Evolutionary conservation across 1,140 invertebrate species (phyloP).

Genomic region (Probaryconus sp.): DNA sequence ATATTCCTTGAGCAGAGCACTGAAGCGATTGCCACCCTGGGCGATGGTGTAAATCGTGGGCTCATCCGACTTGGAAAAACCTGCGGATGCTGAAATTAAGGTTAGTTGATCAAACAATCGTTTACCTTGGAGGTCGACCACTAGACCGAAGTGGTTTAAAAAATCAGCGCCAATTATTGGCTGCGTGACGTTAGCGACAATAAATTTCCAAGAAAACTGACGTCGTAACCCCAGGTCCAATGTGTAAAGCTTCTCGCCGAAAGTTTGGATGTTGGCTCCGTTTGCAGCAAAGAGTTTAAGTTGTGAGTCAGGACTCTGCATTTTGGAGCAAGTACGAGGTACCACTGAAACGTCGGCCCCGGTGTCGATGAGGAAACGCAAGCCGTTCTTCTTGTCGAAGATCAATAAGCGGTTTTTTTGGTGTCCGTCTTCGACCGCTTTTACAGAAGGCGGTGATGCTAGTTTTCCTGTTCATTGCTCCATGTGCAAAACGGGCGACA

Average conservation of each 20-base stretch:
- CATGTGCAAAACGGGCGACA: not conserved
- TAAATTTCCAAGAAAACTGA: constrained; percentile 67
- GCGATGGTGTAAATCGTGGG: too few species aligned
- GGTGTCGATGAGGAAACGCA: constrained; percentile 4
- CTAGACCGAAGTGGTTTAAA: constrained; percentile 62
- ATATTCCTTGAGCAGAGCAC: not conserved
- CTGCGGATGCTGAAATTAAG: not conserved
- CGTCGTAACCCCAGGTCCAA: constrained; percentile 66
- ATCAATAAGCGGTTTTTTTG: constrained; percentile 21
- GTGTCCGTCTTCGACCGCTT: constrained; percentile 23
- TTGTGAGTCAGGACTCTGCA: not conserved
- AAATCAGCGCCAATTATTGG: constrained; percentile 73
- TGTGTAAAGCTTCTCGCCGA: constrained; percentile 59
- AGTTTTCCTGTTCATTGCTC: constrained; percentile 25
- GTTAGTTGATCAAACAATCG: constrained; percentile 44
- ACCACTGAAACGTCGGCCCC: constrained; percentile 10
- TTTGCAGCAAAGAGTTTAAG: constrained; percentile 55
- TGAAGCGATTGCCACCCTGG: too few species aligned
- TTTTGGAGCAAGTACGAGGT: not conserved
- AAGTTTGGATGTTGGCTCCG: constrained; percentile 63
- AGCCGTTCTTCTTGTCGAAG: not conserved
- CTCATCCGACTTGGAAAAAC: too few species aligned
- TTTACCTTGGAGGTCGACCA: constrained; percentile 61
- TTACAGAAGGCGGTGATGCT: constrained; percentile 6
- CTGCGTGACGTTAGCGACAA: constrained; percentile 66